Evolutionary conservation across 2,888 invertebrate genomes (phyloP).

Genomic region (Nebria brevicollis): DNA sequence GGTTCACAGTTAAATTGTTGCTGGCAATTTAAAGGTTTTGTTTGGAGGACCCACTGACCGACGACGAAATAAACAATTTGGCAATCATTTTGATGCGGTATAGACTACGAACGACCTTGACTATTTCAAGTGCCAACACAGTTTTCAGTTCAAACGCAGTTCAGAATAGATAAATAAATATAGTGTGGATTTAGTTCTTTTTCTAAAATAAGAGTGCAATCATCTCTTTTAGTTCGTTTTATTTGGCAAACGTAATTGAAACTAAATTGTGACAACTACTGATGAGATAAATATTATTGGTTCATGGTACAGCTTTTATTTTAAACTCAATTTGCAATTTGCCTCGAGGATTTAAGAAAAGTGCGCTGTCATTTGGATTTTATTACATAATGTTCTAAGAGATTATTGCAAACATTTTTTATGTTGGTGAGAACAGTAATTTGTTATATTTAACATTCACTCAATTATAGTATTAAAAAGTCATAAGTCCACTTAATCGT

Average conservation of each 20-base stretch:
- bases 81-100: background rate
- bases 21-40: background rate
- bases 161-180: constrained; percentile 39
- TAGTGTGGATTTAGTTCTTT: background rate
- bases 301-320: background rate
- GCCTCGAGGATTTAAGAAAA: too few relatives aligned
- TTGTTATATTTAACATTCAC: background rate
- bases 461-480: background rate
- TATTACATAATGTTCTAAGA: background rate
- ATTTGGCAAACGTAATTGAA: background rate
- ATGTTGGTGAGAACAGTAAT: background rate
- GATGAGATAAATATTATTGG: background rate
- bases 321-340: background rate
- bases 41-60: background rate
- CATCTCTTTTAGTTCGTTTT: background rate
- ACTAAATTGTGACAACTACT: background rate
- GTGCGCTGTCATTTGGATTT: background rate
- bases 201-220: constrained; percentile 14
- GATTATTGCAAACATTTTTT: background rate
- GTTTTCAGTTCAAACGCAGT: constrained; percentile 36
- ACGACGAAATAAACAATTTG: background rate
- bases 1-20: background rate
- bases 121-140: constrained; percentile 32
- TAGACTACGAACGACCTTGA: constrained; percentile 32
- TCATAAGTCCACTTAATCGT: too few relatives aligned